These are phyloP conservation scores for Zosterops lateralis DNA, from an alignment of 2,113 vertebrate species.

Conservation along the genomic window DNA sequence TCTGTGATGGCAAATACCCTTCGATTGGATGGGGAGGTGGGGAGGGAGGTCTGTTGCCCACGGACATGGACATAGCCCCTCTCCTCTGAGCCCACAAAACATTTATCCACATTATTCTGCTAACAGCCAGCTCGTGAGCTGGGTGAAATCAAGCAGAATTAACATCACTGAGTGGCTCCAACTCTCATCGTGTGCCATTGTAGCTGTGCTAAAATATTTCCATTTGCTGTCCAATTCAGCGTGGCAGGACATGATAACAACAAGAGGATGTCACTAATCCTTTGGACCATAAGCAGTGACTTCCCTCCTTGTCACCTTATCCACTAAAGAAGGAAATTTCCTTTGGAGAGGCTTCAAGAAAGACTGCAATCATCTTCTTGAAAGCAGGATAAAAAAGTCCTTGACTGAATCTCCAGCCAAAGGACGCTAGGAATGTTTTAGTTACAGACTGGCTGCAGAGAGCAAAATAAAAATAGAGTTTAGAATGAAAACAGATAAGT, in stretches of 20 bases:
- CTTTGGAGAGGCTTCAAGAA: slow-evolving; percentile 23
- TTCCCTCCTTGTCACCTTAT: background rate
- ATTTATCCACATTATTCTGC: background rate
- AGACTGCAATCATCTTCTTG: background rate
- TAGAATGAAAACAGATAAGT: background rate
- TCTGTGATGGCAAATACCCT: background rate
- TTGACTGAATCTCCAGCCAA: slow-evolving; percentile 1
- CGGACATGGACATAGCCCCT: background rate
- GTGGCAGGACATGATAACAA: background rate
- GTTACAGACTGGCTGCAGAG: background rate
- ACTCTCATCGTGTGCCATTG: background rate
- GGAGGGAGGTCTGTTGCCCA: background rate
- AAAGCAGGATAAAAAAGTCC: background rate
- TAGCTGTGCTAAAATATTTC: background rate
- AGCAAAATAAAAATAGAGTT: slow-evolving; percentile 18
- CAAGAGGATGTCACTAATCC: background rate
- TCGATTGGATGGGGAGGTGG: background rate
- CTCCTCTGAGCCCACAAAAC: background rate
- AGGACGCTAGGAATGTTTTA: slow-evolving; percentile 24
- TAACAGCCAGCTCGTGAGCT: background rate
- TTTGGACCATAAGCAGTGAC: background rate
- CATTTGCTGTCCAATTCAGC: background rate
- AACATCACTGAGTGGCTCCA: background rate
- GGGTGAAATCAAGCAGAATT: background rate
- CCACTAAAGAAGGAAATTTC: background rate